Evolutionary conservation across 1,140 invertebrate genomes (phyloP).

Genomic region (Pararge aegeria): DNA sequence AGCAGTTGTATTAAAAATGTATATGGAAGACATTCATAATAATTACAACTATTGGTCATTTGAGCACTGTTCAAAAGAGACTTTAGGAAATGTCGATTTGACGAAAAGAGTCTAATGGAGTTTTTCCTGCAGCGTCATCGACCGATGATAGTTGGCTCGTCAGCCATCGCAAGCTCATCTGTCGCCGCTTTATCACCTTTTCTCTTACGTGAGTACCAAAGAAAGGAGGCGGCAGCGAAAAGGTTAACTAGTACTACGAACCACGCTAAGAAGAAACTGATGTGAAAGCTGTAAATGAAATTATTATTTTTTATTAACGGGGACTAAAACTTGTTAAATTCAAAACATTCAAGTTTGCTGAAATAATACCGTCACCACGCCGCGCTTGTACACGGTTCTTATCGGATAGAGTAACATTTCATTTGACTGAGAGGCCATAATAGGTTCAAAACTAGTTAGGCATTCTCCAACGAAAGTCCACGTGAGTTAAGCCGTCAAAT

Average conservation of each 20-base stretch:
- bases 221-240: slow-evolving; percentile 85
- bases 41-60: slow-evolving; percentile 65
- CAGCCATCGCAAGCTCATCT: slow-evolving; percentile 89
- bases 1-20: slow-evolving; percentile 19
- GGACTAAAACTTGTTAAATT: too few species aligned
- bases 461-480: too few species aligned
- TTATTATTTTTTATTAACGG: not conserved
- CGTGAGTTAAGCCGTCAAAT: too few species aligned
- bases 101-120: slow-evolving; percentile 37
- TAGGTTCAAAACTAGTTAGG: too few species aligned
- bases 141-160: slow-evolving; percentile 91
- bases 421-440: too few species aligned
- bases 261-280: slow-evolving; percentile 90
- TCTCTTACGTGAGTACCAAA: slow-evolving; percentile 90
- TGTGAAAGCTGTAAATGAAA: slow-evolving; percentile 81
- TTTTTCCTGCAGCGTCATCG: slow-evolving; percentile 80
- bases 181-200: slow-evolving; percentile 90
- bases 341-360: too few species aligned
- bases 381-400: too few species aligned
- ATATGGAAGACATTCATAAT: slow-evolving; percentile 60
- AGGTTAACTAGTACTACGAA: slow-evolving; percentile 88
- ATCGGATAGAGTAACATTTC: too few species aligned
- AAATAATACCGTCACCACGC: too few species aligned
- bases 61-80: slow-evolving; percentile 75
- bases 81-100: slow-evolving; percentile 46